Conservation (phyloP, 1,140 invertebrate genomes). For the Drosophila rufa region DNA sequence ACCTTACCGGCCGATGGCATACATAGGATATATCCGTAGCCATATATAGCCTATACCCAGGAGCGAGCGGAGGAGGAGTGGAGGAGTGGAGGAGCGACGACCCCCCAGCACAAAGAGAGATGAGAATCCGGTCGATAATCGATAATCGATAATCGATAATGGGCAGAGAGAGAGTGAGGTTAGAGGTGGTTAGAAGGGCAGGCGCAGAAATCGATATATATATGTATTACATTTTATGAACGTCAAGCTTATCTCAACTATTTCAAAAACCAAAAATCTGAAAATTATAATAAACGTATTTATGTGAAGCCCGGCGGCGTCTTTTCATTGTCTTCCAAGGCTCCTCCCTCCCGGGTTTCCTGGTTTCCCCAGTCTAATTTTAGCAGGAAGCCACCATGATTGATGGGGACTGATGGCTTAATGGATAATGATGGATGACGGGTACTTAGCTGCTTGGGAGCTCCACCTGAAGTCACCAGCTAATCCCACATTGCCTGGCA, state of each 20-base stretch:
- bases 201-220: constrained; percentile 46
- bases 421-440: constrained; percentile 67
- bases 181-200: constrained; percentile 10
- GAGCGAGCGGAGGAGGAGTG: constrained; percentile 1
- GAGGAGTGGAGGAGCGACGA: constrained; percentile 7
- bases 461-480: not conserved
- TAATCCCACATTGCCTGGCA: not conserved
- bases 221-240: constrained; percentile 82
- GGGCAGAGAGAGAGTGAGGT: constrained; percentile 36
- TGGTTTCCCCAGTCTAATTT: not conserved
- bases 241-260: constrained; percentile 83
- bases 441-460: not conserved
- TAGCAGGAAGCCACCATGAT: constrained; percentile 30
- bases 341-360: too few species aligned
- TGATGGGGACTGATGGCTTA: constrained; percentile 43
- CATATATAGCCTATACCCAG: constrained; percentile 14
- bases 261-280: constrained; percentile 77
- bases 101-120: constrained; percentile 22
- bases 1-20: constrained; percentile 19
- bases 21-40: constrained; percentile 9
- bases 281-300: constrained; percentile 83
- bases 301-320: constrained; percentile 61
- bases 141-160: not conserved
- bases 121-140: constrained; percentile 11
- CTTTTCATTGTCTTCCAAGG: not conserved